A percentile compares a stretch with the other conserved stretches of the same genome.
These are phyloP conservation scores for Galemys pyrenaicus DNA, from an alignment of 2,113 vertebrate genomes.

Conservation along the genomic window DNA sequence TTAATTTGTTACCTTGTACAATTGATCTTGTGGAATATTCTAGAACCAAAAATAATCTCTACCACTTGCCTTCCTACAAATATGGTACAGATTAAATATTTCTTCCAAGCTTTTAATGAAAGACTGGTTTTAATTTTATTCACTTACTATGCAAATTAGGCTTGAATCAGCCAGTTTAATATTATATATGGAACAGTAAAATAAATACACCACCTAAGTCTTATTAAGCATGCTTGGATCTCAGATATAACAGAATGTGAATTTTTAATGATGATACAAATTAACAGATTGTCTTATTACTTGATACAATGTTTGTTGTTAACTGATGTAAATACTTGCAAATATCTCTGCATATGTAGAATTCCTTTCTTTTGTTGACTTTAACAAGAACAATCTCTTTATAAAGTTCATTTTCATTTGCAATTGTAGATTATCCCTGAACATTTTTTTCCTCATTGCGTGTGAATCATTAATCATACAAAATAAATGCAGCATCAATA, in stretches of 20 bases:
- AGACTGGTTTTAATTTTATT: conserved; percentile 80
- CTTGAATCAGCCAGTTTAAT: conserved; percentile 75
- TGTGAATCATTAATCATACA: conserved; percentile 78
- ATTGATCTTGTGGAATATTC: not conserved
- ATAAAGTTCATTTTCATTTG: conserved; percentile 80
- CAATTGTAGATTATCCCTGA: conserved; percentile 79
- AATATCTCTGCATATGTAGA: conserved; percentile 66
- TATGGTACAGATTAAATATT: conserved; percentile 69
- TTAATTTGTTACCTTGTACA: not conserved
- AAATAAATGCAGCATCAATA: conserved; percentile 70
- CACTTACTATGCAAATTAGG: conserved; percentile 76
- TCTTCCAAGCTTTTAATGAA: conserved; percentile 75
- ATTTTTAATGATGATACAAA: conserved; percentile 82
- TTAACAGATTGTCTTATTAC: conserved; percentile 78
- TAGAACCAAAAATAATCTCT: conserved; percentile 65
- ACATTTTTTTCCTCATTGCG: conserved; percentile 66
- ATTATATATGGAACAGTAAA: conserved; percentile 74
- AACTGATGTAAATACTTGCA: conserved; percentile 76
- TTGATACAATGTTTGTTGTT: conserved; percentile 78
- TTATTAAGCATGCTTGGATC: conserved; percentile 73
- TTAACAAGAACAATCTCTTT: conserved; percentile 76
- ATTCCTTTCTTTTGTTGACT: conserved; percentile 75
- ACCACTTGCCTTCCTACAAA: conserved; percentile 52
- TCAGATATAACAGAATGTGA: conserved; percentile 71
- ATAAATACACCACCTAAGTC: conserved; percentile 77